Base-by-base conservation (phyloP, 2,888 invertebrate genomes). In the Cyaniris semiargus region DNA sequence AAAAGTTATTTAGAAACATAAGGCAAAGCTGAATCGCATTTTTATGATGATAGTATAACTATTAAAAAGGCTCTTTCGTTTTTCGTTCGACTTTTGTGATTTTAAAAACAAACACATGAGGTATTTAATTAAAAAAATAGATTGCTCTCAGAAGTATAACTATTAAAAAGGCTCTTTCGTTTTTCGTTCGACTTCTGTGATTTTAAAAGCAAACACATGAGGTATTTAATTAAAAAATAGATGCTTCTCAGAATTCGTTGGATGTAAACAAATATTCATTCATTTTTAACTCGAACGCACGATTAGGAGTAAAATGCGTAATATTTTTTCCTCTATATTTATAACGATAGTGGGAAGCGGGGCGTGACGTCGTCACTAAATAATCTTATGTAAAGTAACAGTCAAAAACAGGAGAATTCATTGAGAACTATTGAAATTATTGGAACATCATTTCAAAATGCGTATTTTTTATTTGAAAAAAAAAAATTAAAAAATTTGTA, bases 251-350 rank as follows among this genome's bases (percentile, higher is more conserved):
- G 13, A 23, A 23, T 31, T 13, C 27, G 66, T 31, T 31, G 34
- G n/a, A 48, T 23, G 53, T 74, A 74, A 74, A 74, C 74, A 74
- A 74, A 74, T 74, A 48, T 53, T 74, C 53, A 74, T 74, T 53
- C 74, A 53, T 27, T 74, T 27, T 44, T 48, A 21, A n/a, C 74
- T 18, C 74, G 27, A 27, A 18, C 53, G 72, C 48, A 44, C 23
- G 23, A 21, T 38, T 71, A 34, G 44, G 44, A 34, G 72, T 72
- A 72, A 48, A 74, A 53, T 74, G 53, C 48, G 48, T 74, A 74
- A 74, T 74, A 27, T 53, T 74, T 74, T 72, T 74, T 53, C 74
- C 23, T 53, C 53, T 74, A 53, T 74, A 74, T 74, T 74, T 53
- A 74, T 44, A 74, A 74, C 48, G 44, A 18, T 48, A 27, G 74